Evolutionary conservation across 2,113 vertebrate genomes (phyloP).

Genomic region (Calidris pygmaea): DNA sequence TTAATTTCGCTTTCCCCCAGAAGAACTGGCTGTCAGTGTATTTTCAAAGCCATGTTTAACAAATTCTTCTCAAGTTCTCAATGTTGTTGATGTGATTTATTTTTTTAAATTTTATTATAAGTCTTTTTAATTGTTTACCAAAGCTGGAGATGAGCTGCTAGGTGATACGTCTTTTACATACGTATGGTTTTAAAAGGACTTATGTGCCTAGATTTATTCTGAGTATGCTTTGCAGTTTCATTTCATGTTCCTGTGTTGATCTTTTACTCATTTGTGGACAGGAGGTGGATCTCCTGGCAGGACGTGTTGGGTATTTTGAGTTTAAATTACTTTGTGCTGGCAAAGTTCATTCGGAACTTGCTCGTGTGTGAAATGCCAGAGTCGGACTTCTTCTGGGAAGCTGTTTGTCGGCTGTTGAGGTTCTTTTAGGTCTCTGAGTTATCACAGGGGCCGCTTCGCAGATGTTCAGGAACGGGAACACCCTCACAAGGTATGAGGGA

Average conservation of each 20-base stretch:
- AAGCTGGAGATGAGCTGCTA: not conserved
- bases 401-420: not conserved
- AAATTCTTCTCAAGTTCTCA: not conserved
- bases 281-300: not conserved
- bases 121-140: not conserved
- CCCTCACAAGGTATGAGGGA: rapidly evolving
- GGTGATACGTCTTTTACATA: not conserved
- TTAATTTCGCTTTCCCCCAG: not conserved
- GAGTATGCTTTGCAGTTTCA: not conserved
- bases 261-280: not conserved
- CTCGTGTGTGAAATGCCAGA: not conserved
- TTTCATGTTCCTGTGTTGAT: not conserved
- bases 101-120: not conserved
- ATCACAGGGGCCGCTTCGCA: rapidly evolving
- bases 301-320: not conserved
- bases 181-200: not conserved
- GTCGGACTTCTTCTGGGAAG: not conserved
- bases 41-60: not conserved
- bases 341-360: not conserved
- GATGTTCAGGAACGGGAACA: not conserved
- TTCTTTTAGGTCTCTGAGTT: not conserved
- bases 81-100: not conserved
- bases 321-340: not conserved
- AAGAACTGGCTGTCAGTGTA: not conserved
- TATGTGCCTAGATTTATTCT: not conserved